Percentiles rank a stretch among this genome's conserved stretches.
Conservation (phyloP, 2,797 vertebrate genomes). For the Poecilia gillii region DNA sequence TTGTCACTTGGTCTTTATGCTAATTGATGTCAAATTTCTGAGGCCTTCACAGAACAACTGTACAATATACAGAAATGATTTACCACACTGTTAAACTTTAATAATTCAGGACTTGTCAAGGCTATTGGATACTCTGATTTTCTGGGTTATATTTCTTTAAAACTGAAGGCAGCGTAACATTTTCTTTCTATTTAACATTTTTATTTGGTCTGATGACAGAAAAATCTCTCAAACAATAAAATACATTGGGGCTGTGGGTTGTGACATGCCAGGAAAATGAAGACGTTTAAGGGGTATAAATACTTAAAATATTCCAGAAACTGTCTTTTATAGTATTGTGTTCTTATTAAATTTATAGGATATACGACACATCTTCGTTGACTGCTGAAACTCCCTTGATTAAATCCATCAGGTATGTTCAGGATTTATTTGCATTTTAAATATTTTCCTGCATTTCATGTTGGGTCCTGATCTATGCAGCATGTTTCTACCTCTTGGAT, state of each 20-base stretch:
- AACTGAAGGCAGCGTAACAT: neutral
- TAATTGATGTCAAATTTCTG: neutral
- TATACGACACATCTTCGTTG: conserved; percentile 85
- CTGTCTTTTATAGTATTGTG: neutral
- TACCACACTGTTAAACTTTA: neutral
- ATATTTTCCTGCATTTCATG: neutral
- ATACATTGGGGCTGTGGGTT: neutral
- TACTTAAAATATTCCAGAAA: neutral
- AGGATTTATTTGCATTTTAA: neutral
- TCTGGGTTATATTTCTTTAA: neutral
- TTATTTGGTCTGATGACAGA: neutral
- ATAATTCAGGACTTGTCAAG: neutral
- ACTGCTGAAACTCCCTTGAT: conserved; percentile 55
- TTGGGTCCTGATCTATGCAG: neutral
- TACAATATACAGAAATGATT: neutral
- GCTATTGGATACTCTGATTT: neutral
- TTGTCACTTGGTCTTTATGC: neutral
- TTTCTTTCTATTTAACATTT: neutral
- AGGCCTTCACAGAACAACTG: neutral
- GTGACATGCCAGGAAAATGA: neutral
- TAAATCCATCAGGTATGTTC: conserved; percentile 78
- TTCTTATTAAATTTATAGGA: conserved; percentile 66
- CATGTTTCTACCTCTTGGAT: neutral
- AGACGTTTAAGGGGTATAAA: neutral
- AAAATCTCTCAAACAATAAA: neutral